Conservation (phyloP, 1,140 invertebrate species). For the Drosophila malerkotliana region DNA sequence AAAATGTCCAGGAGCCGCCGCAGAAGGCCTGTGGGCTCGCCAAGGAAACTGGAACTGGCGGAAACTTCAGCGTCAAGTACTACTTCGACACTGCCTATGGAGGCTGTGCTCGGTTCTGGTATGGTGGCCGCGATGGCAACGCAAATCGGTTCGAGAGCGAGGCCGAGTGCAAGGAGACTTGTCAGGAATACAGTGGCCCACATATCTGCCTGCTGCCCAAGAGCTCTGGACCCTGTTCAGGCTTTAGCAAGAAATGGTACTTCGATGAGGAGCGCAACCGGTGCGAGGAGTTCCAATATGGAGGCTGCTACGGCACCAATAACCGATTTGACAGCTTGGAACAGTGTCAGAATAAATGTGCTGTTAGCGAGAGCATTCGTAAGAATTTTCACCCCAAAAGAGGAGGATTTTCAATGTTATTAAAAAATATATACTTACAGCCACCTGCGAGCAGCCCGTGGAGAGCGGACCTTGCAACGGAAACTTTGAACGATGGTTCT, state of each 20-base stretch:
- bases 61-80: slow-evolving; percentile 94
- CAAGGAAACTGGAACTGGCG: slow-evolving; percentile 91
- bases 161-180: slow-evolving; percentile 94
- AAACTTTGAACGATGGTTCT: slow-evolving; percentile 93
- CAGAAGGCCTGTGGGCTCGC: slow-evolving; percentile 90
- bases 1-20: slow-evolving; percentile 87
- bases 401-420: not conserved
- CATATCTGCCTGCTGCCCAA: slow-evolving; percentile 93
- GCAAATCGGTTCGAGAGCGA: slow-evolving; percentile 93
- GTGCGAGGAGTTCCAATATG: slow-evolving; percentile 92
- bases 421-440: slow-evolving; percentile 83
- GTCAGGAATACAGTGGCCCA: slow-evolving; percentile 93
- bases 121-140: slow-evolving; percentile 97
- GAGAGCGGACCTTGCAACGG: slow-evolving; percentile 93
- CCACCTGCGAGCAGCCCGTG: slow-evolving; percentile 91
- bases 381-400: slow-evolving; percentile 51
- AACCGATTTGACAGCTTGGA: slow-evolving; percentile 94
- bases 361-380: slow-evolving; percentile 89
- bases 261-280: slow-evolving; percentile 90
- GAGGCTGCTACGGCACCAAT: slow-evolving; percentile 94
- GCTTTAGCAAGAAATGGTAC: slow-evolving; percentile 92
- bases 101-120: slow-evolving; percentile 96
- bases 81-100: slow-evolving; percentile 95
- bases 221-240: slow-evolving; percentile 92
- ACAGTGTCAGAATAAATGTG: slow-evolving; percentile 92